Base-by-base conservation (phyloP, 2,113 vertebrate species). In the Malurus cyaneus region DNA sequence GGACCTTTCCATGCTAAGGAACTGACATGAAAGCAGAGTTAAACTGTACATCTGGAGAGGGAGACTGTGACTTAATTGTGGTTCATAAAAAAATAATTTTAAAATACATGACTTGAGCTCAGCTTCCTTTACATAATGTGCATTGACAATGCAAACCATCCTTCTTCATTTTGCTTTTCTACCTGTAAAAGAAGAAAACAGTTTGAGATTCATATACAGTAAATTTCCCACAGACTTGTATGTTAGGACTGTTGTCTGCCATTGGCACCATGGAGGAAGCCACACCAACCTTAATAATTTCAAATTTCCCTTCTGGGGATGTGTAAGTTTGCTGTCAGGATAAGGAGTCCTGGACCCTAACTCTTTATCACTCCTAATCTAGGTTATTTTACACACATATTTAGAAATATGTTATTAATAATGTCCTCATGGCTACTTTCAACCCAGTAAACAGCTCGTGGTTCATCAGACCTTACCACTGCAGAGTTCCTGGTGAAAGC, bases 61-160 rank as follows among this genome's bases (percentile, higher is more conserved):
- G 25, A 25, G 4, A 61, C 12, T 59, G 56, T 29, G 16, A 79
- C n/a, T 36, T 52, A 80, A 39, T 6, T 44, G 29, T 62, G 29
- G 23, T 31, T 53, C 26, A 60, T 57, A 54, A 67, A 78, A 91
- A 82, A 62, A 32, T 19, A 49, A 2, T 76, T 49, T 3, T 32
- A 94, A 85, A 39, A 59, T 9, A 69, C 0, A 76, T 26, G 14
- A 54, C 19, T 64, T 41, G 50, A 76, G 32, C 4, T 61, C 61
- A 73, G 17, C 26, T 86, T 88, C 66, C 31, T 56, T 97, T 96
- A 98, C 56, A 94, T 96, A 32, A 98, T 11, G 5, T 99, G 98
- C 76, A 97, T 91, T 36, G 98, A 98, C 93, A 99, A 89, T 11
- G 99, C 97, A 96, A 99, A 99, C 98, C 99, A 99, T 24, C 98